A percentile compares a stretch with the other conserved stretches of the same genome.
Conservation (phyloP, 2,113 vertebrate genomes). For the Xenopus laevis region DNA sequence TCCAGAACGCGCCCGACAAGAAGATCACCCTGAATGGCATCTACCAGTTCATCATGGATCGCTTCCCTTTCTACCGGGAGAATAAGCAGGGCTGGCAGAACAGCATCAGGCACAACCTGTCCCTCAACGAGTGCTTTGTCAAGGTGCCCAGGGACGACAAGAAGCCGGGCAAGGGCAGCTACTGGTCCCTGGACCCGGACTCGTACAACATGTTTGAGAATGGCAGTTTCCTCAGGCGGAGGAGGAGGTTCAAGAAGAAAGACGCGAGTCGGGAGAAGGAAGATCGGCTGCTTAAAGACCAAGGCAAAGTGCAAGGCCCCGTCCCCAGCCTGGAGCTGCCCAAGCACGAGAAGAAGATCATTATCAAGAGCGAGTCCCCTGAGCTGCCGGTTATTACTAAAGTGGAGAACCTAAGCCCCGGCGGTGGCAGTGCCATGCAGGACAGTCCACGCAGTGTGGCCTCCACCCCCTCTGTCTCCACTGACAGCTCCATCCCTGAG, state of each 20-base stretch:
- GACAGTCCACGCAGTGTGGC: constrained; percentile 71
- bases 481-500: constrained; percentile 63
- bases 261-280: constrained; percentile 70
- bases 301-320: constrained; percentile 53
- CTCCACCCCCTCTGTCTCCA: constrained; percentile 68
- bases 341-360: constrained; percentile 67
- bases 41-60: constrained; percentile 83
- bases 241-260: constrained; percentile 78
- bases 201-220: constrained; percentile 78
- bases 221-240: constrained; percentile 64
- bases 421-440: constrained; percentile 58
- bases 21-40: constrained; percentile 76
- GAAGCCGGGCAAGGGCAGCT: constrained; percentile 77
- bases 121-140: constrained; percentile 79
- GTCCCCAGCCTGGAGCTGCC: constrained; percentile 52
- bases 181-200: constrained; percentile 80
- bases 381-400: constrained; percentile 72
- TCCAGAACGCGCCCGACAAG: constrained; percentile 77
- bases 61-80: constrained; percentile 78
- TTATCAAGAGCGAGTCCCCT: constrained; percentile 73
- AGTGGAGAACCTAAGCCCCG: constrained; percentile 73
- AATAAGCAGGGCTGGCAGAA: constrained; percentile 81
- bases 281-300: constrained; percentile 59
- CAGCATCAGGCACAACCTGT: constrained; percentile 78
- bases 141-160: constrained; percentile 79